phyloP scores from a whole-genome alignment of 2,888 invertebrate species.

The Sceliomorpha sp. region DNA sequence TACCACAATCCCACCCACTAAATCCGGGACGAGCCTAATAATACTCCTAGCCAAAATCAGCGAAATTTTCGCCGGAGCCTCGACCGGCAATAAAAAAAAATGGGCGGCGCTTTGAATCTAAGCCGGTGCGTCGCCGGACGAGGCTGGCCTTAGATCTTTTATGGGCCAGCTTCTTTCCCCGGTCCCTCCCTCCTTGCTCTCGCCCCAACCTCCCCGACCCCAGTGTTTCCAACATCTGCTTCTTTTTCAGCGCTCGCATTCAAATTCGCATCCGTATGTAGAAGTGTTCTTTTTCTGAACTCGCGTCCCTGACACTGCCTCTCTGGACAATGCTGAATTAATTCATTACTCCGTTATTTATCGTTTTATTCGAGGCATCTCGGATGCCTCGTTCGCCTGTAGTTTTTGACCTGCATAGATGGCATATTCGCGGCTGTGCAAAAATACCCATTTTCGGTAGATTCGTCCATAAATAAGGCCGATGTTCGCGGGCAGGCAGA shows the following conservation, averaged over 20 bases:
- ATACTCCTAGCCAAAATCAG: slow-evolving; percentile 34
- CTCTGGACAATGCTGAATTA: too few relatives aligned
- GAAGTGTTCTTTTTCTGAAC: background rate
- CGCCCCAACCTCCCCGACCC: slow-evolving; percentile 11
- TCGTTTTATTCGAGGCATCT: slow-evolving; percentile 7
- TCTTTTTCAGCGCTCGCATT: slow-evolving; percentile 1
- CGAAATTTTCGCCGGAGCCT: too few relatives aligned
- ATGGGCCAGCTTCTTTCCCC: slow-evolving; percentile 58
- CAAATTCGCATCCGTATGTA: background rate
- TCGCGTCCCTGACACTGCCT: too few relatives aligned
- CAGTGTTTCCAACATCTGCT: background rate
- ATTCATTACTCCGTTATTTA: too few relatives aligned
- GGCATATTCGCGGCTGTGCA: slow-evolving; percentile 17
- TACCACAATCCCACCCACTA: too few relatives aligned
- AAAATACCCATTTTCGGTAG: slow-evolving; percentile 43
- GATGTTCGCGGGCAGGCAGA: slow-evolving; percentile 40
- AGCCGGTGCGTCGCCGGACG: slow-evolving; percentile 59
- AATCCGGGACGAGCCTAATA: slow-evolving; percentile 44
- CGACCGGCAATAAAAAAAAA: too few relatives aligned
- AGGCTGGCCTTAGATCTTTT: slow-evolving; percentile 70
- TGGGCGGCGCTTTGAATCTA: slow-evolving; percentile 78
- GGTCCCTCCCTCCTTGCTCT: slow-evolving; percentile 26
- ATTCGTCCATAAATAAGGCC: slow-evolving; percentile 40
- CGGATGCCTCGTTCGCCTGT: slow-evolving; percentile 11
- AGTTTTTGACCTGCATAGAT: slow-evolving; percentile 18